Percentiles rank a stretch among this genome's conserved stretches.
Evolutionary conservation across 2,797 vertebrate genomes (phyloP).

Genomic region (Melanotaenia maccullochi): DNA sequence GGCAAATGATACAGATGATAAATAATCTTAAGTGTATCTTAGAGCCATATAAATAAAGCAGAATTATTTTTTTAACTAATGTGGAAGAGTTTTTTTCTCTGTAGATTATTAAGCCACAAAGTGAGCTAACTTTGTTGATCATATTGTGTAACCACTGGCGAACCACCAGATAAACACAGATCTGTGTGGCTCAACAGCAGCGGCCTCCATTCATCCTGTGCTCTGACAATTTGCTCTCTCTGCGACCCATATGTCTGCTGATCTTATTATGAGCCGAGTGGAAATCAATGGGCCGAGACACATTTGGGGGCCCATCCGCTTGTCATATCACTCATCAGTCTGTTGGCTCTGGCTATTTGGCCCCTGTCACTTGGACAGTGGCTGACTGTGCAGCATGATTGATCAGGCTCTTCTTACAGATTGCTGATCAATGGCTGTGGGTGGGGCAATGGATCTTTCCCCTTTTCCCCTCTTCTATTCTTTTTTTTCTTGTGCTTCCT

Average conservation of each 20-base stretch:
- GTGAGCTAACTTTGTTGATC: slow-evolving; percentile 57
- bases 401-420: slow-evolving; percentile 89
- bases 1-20: slow-evolving; percentile 71
- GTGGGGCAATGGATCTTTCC: slow-evolving; percentile 74
- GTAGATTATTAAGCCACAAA: slow-evolving; percentile 45
- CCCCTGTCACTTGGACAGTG: slow-evolving; percentile 90
- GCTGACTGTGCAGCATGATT: slow-evolving; percentile 87
- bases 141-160: slow-evolving; percentile 47
- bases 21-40: slow-evolving; percentile 62
- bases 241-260: slow-evolving; percentile 91
- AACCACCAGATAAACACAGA: slow-evolving; percentile 66
- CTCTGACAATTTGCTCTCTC: slow-evolving; percentile 72
- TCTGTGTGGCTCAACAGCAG: slow-evolving; percentile 58
- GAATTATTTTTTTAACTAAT: slow-evolving; percentile 24
- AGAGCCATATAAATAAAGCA: slow-evolving; percentile 48
- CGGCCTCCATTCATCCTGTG: slow-evolving; percentile 74
- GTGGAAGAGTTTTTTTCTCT: background rate
- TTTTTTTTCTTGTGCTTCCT: slow-evolving; percentile 37
- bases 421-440: slow-evolving; percentile 90
- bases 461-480: slow-evolving; percentile 17
- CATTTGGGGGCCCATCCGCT: slow-evolving; percentile 88
- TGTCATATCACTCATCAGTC: slow-evolving; percentile 99
- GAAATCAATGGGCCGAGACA: slow-evolving; percentile 98
- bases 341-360: slow-evolving; percentile 89
- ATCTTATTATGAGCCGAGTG: slow-evolving; percentile 95